Evolutionary conservation across 1,140 invertebrate species (phyloP).

Genomic region (Aphidius gifuensis): DNA sequence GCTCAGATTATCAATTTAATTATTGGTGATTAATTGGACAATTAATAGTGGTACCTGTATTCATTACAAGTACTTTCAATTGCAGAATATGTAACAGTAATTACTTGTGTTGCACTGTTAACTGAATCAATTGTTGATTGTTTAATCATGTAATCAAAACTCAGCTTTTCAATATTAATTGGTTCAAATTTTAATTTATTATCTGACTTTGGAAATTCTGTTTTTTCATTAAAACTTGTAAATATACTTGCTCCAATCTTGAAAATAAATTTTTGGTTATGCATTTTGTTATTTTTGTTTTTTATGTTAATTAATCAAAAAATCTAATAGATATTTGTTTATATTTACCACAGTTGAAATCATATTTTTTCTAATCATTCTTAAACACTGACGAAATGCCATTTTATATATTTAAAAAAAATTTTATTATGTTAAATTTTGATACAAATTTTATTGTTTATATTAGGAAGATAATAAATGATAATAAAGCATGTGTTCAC

Average conservation of each 20-base stretch:
- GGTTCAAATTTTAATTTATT: constrained; percentile 37
- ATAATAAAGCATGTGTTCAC: no score
- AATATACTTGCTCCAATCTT: constrained; percentile 6
- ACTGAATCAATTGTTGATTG: constrained; percentile 45
- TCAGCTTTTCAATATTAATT: constrained; percentile 35
- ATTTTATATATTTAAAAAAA: no score
- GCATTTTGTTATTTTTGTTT: no score
- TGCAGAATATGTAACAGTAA: constrained; percentile 44
- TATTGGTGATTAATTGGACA: constrained; percentile 17
- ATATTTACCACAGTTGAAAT: no score
- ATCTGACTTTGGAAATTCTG: constrained; percentile 29
- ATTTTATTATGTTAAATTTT: no score
- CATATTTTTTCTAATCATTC: no score
- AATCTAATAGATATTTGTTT: no score
- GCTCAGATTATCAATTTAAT: neutral
- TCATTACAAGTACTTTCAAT: constrained; percentile 43
- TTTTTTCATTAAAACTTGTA: constrained; percentile 33
- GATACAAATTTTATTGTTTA: no score
- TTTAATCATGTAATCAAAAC: constrained; percentile 48
- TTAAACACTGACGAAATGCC: no score
- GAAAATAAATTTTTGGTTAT: no score
- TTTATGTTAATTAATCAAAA: no score
- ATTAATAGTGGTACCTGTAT: constrained; percentile 38
- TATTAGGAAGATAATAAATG: no score
- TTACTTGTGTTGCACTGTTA: constrained; percentile 44